These are phyloP conservation scores for Trichonephila clavipes DNA, from an alignment of 1,140 invertebrate species.

Conservation along the genomic window DNA sequence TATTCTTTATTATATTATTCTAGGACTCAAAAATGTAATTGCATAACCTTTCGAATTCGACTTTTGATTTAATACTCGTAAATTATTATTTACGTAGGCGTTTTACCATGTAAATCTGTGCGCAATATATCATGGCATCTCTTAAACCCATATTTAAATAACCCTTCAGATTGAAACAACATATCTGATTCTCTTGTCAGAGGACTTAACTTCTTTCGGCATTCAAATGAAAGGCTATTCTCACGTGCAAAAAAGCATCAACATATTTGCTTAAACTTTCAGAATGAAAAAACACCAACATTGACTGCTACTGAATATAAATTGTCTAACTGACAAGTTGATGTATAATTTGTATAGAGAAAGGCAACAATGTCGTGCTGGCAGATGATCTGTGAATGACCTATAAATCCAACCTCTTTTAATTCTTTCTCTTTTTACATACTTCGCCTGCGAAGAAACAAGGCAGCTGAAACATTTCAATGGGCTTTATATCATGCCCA, in stretches of 20 bases:
- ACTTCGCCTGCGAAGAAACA: not conserved
- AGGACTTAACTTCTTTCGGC: not conserved
- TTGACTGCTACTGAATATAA: constrained; percentile 29
- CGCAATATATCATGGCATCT: no score
- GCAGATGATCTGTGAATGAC: constrained; percentile 37
- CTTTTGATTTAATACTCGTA: no score
- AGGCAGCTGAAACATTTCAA: not conserved
- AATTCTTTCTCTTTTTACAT: not conserved
- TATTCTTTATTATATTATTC: no score
- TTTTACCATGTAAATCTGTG: no score
- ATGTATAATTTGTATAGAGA: not conserved
- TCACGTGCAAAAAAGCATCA: not conserved
- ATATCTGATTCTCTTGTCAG: not conserved
- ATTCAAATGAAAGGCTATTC: not conserved
- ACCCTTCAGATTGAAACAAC: no score
- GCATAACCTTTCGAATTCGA: no score
- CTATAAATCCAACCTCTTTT: constrained; percentile 43
- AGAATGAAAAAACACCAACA: not conserved
- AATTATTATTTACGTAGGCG: no score
- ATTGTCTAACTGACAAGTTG: constrained; percentile 11
- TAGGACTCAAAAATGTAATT: no score
- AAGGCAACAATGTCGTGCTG: constrained; percentile 45
- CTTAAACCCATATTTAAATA: no score
- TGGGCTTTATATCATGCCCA: constrained; percentile 19
- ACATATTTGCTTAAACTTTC: not conserved